Evolutionary conservation across 1,140 invertebrate species (phyloP), one percentile per base, ranked within the genome.

Genomic region (Nomia melanderi): DNA sequence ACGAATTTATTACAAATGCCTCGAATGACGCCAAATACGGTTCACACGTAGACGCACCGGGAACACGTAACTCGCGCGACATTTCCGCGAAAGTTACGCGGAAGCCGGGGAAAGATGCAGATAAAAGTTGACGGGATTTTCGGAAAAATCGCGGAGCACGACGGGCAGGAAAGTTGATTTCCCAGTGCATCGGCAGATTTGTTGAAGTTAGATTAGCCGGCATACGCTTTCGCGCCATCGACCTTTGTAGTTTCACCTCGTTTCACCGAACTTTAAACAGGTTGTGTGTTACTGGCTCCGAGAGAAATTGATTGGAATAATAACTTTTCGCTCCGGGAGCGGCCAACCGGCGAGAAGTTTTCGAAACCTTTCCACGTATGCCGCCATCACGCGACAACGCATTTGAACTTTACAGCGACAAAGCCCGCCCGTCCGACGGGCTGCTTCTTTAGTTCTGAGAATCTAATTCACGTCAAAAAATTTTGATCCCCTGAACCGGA

Each of bases 291-390:
- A 63, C 75, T 59, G 70, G n/a, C 36, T 62, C 70, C 70, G 59
- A 29, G 62, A 75, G 71, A 78, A 78, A 78, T 78, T 78, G 77
- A 78, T 78, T 78, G 77, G 77, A 78, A 78, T 78, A 78, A 78
- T 78, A 78, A 78, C 70, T 74, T 78, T 78, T 74, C 70, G 77
- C 47, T 70, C 12, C 31, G 65, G 25, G 56, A n/a, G 9, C 54
- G 53, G 41, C 39, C 64, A 60, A 60, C 66, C 12, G 56, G 66
- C 50, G 66, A 62, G 66, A 78, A 78, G 33, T 78, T 74, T 78
- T 44, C 44, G 63, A 53, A 78, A 78, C 39, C 62, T 67, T 78
- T 75, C 31, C 77, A 74, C 70, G 70, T 78, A 77, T 78, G 23
- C 41, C 47, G 20, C 47, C 47, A n/a, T 9, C 17, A n/a, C 47